Conservation (phyloP, 2,113 vertebrate species). For the Amazona guildingii region DNA sequence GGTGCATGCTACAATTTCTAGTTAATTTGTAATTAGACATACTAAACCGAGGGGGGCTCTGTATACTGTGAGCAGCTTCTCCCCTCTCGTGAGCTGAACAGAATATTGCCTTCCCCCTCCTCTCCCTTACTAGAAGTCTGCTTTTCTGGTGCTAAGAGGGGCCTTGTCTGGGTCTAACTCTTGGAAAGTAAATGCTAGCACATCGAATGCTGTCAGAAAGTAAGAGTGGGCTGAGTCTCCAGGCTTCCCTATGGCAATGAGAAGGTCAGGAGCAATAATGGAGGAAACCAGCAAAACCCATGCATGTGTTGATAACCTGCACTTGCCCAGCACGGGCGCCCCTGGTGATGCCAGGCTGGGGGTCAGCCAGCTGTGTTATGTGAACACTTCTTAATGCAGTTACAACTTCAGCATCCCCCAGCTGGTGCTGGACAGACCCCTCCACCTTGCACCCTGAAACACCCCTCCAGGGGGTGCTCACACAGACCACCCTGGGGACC, state of each 20-base stretch:
- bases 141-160: neutral
- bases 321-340: neutral
- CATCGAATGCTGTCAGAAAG: neutral
- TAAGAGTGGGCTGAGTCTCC: neutral
- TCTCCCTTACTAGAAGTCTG: neutral
- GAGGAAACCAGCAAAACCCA: neutral
- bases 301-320: neutral
- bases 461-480: rapidly evolving
- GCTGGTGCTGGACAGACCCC: neutral
- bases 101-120: neutral
- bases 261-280: neutral
- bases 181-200: neutral
- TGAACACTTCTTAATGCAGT: neutral
- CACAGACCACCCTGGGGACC: rapidly evolving
- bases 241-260: neutral
- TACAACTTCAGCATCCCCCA: neutral
- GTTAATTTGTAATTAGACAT: neutral
- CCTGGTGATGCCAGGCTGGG: neutral
- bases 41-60: neutral
- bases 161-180: neutral
- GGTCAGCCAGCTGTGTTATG: rapidly evolving
- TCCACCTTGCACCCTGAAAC: neutral
- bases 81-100: neutral
- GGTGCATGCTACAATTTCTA: neutral
- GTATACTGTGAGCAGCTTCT: neutral